These are phyloP conservation scores for Diorhabda elongata DNA, from an alignment of 1,140 invertebrate species.

Conservation along the genomic window DNA sequence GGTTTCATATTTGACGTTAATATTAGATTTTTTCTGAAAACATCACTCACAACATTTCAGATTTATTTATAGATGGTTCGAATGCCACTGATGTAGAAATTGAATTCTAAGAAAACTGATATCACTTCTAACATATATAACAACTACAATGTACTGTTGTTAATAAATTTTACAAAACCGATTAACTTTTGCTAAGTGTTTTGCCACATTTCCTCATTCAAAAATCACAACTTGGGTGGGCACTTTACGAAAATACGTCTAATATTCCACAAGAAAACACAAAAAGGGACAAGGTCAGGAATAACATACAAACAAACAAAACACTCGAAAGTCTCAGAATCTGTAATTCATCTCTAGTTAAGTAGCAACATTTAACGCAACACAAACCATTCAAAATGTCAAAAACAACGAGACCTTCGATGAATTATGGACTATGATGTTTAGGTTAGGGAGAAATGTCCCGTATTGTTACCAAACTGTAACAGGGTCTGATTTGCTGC, in stretches of 20 bases:
- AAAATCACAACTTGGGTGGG: background rate
- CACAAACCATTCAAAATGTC: conserved; percentile 9
- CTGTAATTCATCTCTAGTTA: conserved; percentile 5
- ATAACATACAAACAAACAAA: conserved; percentile 3
- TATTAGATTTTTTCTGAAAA: background rate
- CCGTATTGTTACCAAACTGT: background rate
- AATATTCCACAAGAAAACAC: background rate
- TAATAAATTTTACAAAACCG: too few relatives aligned
- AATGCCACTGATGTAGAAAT: too few relatives aligned
- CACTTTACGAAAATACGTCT: background rate
- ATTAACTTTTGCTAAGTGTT: too few relatives aligned
- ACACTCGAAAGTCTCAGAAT: conserved; percentile 7
- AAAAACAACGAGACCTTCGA: conserved; percentile 8
- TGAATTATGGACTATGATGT: conserved; percentile 4
- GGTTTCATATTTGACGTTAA: background rate
- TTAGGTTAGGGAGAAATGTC: background rate
- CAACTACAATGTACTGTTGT: too few relatives aligned
- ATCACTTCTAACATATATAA: too few relatives aligned
- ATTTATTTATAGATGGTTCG: too few relatives aligned
- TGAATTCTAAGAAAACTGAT: too few relatives aligned
- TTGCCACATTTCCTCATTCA: too few relatives aligned
- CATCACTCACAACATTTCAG: too few relatives aligned
- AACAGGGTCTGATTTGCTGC: background rate
- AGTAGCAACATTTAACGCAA: conserved; percentile 10
- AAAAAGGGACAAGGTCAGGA: background rate